A percentile compares a stretch with the other conserved stretches of the same genome.
These are phyloP conservation scores for Pissodes strobi DNA, from an alignment of 1,140 invertebrate genomes.

Conservation along the genomic window DNA sequence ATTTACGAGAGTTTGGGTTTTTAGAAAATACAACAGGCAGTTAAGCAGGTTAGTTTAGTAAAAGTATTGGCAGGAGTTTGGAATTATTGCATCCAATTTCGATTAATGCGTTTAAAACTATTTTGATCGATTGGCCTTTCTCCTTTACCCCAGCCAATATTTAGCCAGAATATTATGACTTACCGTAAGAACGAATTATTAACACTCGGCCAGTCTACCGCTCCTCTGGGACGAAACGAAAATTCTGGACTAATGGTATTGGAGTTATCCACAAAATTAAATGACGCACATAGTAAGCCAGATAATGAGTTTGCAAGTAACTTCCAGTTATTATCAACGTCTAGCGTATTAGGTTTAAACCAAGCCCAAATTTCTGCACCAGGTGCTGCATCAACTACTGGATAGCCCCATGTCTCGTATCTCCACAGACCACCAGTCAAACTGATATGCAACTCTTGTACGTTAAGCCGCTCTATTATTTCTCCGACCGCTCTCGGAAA, in stretches of 20 bases:
- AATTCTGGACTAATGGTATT: conserved; percentile 85
- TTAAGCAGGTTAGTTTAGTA: too few species aligned
- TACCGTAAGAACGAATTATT: conserved; percentile 58
- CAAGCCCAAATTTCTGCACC: conserved; percentile 93
- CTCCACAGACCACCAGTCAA: conserved; percentile 93
- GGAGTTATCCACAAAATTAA: conserved; percentile 92
- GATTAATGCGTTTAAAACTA: too few species aligned
- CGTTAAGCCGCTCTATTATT: conserved; percentile 80
- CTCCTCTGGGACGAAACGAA: conserved; percentile 78
- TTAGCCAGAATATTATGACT: too few species aligned
- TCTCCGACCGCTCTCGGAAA: conserved; percentile 91
- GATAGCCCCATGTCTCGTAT: conserved; percentile 92
- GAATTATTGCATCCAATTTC: too few species aligned
- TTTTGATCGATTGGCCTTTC: too few species aligned
- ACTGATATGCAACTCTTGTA: conserved; percentile 89
- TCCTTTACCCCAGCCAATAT: too few species aligned
- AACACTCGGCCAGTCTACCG: conserved; percentile 58
- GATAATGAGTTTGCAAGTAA: conserved; percentile 87
- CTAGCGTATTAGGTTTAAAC: conserved; percentile 68
- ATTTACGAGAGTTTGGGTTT: too few species aligned
- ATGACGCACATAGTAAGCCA: conserved; percentile 91
- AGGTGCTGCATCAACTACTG: conserved; percentile 81
- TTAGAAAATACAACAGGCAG: too few species aligned
- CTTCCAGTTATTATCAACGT: conserved; percentile 83
- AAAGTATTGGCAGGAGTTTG: too few species aligned